Evolutionary conservation across 1,140 invertebrate genomes (phyloP), one percentile per base, ranked within the genome.

Genomic region (Bombus impatiens): DNA sequence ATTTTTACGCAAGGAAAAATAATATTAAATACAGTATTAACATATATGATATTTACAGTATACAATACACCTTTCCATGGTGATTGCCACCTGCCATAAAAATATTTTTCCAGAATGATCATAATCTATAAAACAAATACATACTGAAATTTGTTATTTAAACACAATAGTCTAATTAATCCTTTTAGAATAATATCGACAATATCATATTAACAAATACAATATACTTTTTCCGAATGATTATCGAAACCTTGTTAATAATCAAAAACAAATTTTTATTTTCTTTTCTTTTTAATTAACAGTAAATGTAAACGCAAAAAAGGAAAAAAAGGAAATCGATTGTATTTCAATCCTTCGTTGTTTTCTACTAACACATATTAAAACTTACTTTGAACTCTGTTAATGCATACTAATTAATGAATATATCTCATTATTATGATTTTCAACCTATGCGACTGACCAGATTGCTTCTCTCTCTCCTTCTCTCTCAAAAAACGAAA

Each of bases 1-100:
- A 89, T 86, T 82, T 86, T 87, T 80, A 87, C 42, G 82, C 79
- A 84, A 78, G 74, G 57, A 80, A 81, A 53, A 81, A 86, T 83
- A 89, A 84, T 85, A 90, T 93, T 92, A 92, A 93, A 92, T 92
- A 93, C 91, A 92, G 67, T 91, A 87, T 91, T 84, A 86, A 93
- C 88, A 89, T 84, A 87, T 70, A 80, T 86, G 78, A 59, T 92
- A 92, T 93, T 87, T 91, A 93, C 89, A 92, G 87, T 86, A 87
- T 32, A 65, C n/a, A 72, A 85, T 62, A 78, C 47, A 25, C 70
- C 35, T 28, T 53, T 79, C 35, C n/a, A 25, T n/a, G 47, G 37
- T 53, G 47, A 78, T 62, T 65, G 35, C 82, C 75, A 57, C 25
- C 53, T 70, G 47, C 82, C 37, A 47, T 71, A 72, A 71, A 71